Evolutionary conservation across 2,113 vertebrate species (phyloP).

Genomic region (chimpanzee (Pan troglodytes)): NHGRI_mPanTro3-v2.1_pri NC_072409.2:25005001-25005500

Average conservation of each 20-base stretch:
- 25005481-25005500: neutral
- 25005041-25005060: neutral
- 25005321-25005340: neutral
- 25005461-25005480: neutral
- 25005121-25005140: neutral
- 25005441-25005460: neutral
- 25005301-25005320: neutral
- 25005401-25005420: neutral
- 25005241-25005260: neutral
- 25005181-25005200: neutral
- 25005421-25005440: neutral
- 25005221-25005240: neutral
- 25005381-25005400: neutral
- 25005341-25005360: neutral
- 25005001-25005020: constrained; percentile 20
- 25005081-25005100: neutral
- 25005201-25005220: neutral
- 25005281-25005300: neutral
- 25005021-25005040: neutral
- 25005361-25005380: neutral
- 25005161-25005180: neutral
- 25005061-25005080: neutral
- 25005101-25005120: neutral
- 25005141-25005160: neutral
- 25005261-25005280: neutral